Base-by-base conservation (phyloP, 2,113 vertebrate species). In the Atrichornis clamosus region DNA sequence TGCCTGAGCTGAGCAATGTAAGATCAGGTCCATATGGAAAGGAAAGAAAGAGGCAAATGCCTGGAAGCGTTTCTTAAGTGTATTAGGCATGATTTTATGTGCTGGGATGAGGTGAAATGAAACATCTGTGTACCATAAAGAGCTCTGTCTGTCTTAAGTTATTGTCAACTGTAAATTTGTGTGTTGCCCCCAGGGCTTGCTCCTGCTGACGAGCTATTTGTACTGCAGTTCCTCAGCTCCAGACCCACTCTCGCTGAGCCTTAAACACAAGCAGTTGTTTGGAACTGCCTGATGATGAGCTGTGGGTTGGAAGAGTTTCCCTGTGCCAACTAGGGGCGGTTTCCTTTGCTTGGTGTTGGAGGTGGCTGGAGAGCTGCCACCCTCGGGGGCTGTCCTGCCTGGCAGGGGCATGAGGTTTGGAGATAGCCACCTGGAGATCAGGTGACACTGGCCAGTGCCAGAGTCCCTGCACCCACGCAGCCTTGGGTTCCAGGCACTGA, bases 81-180 rank as follows among this genome's bases (percentile, higher is more conserved):
- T 73, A 65, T 95, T 92, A 87, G 77, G 65, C 49, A 67, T 55
- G 67, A 80, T 88, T 92, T 92, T 79, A 81, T 67, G 65, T 84
- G 67, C 42, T 64, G 53, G 87, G 81, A 89, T 84, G 93, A 93
- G 68, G 76, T 97, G 93, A 92, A 95, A 84, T 65, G 75, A 90
- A 96, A 91, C 59, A 77, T 67, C 85, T 92, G 89, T 56, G 60
- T 77, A 75, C 80, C 59, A 77, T 91, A 60, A 95, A 94, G 81
- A 90, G 85, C 84, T 89, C 86, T 89, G 73, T 73, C 85, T 96
- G 35, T 87, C 84, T 84, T 44, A 87, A 85, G 80, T 82, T 96
- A 75, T 52, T 89, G 63, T 77, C 87, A 96, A 33, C 83, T 84
- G 74, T 62, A 93, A 72, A 93, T 63, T 47, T 81, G 65, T 75